Base-by-base conservation (phyloP, 30 jellyfish, hydroid and myxozoan genomes). In the Rhopilema esculentum region DNA sequence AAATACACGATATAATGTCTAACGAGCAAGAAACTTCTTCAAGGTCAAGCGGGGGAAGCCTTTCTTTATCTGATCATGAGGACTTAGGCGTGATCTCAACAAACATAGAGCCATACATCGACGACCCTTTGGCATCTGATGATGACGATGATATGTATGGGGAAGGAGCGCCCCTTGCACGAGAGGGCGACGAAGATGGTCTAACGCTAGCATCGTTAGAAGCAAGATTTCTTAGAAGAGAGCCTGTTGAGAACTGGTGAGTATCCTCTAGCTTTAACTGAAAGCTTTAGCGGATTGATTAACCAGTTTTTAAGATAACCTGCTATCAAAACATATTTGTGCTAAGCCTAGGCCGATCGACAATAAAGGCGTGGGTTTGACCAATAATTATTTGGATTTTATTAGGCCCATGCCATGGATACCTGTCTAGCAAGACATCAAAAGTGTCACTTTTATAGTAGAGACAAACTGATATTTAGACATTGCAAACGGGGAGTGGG, bases 131-230 rank as follows among this genome's bases (percentile, higher is more conserved):
- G 76, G 76, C 76, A 66, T 66, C 76, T 66, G 76, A 66, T n/a
- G n/a, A n/a, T 66, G 76, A 66, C 23, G 76, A 17, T 66, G 76
- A 66, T 66, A 66, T 66, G 76, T 15, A 66, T 66, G 76, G 76
- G 18, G 76, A 66, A 66, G 76, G 27, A 66, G 76, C 76, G 27
- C 76, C 76, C 76, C 76, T 66, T 66, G 76, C 21, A 15, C 27
- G 27, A 66, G 76, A 66, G 76, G 76, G 76, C 76, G 76, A 66
- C 76, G 76, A 15, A 66, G 76, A 66, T 66, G 76, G 76, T 66
- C 76, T 66, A 51, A 51, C 66, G 19, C 19, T 51, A 19, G 66
- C 66, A 9, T 51, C 19, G 66, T 51, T 51, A 51, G 66, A 51
- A 51, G 66, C 66, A 51, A 51, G 66, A 51, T 51, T 51, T 51